Conservation (phyloP, 1,140 invertebrate genomes). For the Pseudobourletiella spinata region DNA sequence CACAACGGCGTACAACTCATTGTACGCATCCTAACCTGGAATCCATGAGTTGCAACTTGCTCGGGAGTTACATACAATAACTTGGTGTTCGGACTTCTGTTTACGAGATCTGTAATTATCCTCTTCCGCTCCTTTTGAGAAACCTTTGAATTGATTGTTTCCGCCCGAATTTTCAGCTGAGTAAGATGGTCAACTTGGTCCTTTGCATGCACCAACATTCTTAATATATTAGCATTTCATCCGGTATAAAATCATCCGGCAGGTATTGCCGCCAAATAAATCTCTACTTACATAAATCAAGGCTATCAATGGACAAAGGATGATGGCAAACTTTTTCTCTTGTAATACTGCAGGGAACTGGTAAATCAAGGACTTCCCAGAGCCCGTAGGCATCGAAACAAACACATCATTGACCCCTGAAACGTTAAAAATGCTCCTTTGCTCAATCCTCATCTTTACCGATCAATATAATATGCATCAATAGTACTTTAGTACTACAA, state of each 20-base stretch:
- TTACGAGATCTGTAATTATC: conserved; percentile 63
- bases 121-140: conserved; percentile 57
- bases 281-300: conserved; percentile 53
- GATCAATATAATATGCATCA: too few species aligned
- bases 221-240: too few species aligned
- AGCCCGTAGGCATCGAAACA: conserved; percentile 63
- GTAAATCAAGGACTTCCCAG: conserved; percentile 62
- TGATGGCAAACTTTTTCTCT: conserved; percentile 50
- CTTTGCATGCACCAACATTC: too few species aligned
- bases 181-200: conserved; percentile 50
- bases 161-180: conserved; percentile 58
- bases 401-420: conserved; percentile 54
- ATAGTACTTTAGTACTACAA: too few species aligned
- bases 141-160: conserved; percentile 84
- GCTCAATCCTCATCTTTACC: too few species aligned
- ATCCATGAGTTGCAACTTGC: conserved; percentile 66
- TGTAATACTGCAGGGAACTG: conserved; percentile 52
- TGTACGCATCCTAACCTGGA: conserved; percentile 56
- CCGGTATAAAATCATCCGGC: too few species aligned
- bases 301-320: conserved; percentile 60
- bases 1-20: too few species aligned
- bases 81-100: conserved; percentile 57
- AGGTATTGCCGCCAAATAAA: too few species aligned
- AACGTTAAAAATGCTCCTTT: too few species aligned
- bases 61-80: conserved; percentile 90